Percentiles rank a stretch among this genome's conserved stretches.
These are phyloP conservation scores for Latrodectus hesperus DNA, from an alignment of 2,888 invertebrate genomes.

Conservation along the genomic window DNA sequence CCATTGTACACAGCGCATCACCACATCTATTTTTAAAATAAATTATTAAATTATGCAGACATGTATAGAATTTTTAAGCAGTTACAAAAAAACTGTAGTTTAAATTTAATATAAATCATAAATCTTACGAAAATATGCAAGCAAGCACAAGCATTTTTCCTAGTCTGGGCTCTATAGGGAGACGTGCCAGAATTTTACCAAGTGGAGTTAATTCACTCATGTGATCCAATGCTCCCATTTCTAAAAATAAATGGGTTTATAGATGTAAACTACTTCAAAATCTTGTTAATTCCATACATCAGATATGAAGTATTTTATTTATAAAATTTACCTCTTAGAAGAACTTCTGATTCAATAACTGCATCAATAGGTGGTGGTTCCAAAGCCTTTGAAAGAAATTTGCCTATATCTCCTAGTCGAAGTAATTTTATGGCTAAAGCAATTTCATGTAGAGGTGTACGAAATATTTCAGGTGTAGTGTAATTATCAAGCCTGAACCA, in stretches of 20 bases:
- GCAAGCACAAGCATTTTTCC: slow-evolving; percentile 98
- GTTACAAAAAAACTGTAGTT: neutral
- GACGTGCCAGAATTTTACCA: slow-evolving; percentile 91
- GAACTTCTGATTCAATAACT: slow-evolving; percentile 96
- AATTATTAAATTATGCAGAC: slow-evolving; percentile 6
- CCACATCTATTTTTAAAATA: slow-evolving; percentile 80
- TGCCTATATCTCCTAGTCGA: slow-evolving; percentile 91
- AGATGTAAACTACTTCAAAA: neutral
- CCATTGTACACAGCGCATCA: slow-evolving; percentile 93
- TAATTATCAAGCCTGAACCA: slow-evolving; percentile 80
- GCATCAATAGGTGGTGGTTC: slow-evolving; percentile 98
- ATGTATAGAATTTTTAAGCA: neutral
- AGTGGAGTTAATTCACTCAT: slow-evolving; percentile 93
- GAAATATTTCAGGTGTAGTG: slow-evolving; percentile 97
- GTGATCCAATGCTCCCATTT: slow-evolving; percentile 92
- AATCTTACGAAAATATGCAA: slow-evolving; percentile 82
- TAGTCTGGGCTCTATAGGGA: slow-evolving; percentile 96
- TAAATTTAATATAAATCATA: neutral
- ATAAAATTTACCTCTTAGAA: slow-evolving; percentile 76
- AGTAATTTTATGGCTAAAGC: slow-evolving; percentile 93
- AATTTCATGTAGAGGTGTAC: slow-evolving; percentile 96
- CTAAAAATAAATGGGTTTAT: slow-evolving; percentile 76
- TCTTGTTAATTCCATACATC: neutral
- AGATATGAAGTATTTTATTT: neutral
- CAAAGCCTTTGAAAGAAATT: slow-evolving; percentile 92